Percentiles rank a stretch among this genome's conserved stretches.
phyloP scores from a whole-genome alignment of 2,113 vertebrate genomes.

The Clupea harengus region DNA sequence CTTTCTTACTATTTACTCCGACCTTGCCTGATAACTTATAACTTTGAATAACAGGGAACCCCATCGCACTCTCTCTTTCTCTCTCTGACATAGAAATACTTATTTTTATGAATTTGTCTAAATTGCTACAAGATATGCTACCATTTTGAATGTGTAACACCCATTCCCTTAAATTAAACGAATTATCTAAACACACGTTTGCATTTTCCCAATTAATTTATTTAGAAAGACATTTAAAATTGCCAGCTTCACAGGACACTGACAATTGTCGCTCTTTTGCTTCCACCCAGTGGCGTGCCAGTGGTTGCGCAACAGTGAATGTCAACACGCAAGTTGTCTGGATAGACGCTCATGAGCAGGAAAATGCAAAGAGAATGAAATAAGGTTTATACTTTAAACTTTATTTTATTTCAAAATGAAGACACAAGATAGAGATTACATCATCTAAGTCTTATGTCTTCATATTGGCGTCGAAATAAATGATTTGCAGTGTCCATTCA shows the following conservation, averaged over 20 bases:
- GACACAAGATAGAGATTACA: no score
- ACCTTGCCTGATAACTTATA: background rate
- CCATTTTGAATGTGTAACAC: background rate
- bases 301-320: conserved; percentile 12
- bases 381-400: no score
- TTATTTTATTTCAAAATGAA: no score
- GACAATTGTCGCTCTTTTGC: conserved; percentile 26
- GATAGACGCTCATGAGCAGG: background rate
- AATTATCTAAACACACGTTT: background rate
- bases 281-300: conserved; percentile 39
- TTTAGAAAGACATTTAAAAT: background rate
- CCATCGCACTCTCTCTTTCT: background rate
- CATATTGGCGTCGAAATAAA: no score
- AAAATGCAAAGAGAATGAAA: background rate
- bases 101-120: no score
- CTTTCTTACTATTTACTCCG: no score
- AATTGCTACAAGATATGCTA: background rate
- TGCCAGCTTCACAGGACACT: background rate
- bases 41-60: background rate
- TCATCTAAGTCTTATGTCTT: no score
- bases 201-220: background rate
- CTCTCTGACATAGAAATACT: background rate
- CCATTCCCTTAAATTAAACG: background rate
- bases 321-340: no score
- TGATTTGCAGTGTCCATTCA: no score